Conservation (phyloP, 2,888 invertebrate species). For the Onchidella celtica region DNA sequence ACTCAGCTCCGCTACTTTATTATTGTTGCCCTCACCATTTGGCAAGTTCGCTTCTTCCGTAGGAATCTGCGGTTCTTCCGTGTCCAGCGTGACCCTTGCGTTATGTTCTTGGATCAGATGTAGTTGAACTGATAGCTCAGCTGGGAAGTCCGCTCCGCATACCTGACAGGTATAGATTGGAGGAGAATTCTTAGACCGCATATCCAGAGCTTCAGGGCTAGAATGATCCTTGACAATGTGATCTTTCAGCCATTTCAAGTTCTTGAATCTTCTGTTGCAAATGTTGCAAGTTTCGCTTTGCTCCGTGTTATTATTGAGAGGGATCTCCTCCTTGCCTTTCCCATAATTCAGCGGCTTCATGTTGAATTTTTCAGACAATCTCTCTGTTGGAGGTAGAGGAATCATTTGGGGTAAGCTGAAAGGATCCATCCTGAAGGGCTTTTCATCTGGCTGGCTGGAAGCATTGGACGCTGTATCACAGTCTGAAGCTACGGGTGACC, state of each 20-base stretch:
- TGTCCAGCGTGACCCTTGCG: constrained; percentile 73
- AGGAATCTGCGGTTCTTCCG: constrained; percentile 57
- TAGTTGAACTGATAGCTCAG: constrained; percentile 80
- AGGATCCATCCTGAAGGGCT: constrained; percentile 39
- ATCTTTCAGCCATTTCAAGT: constrained; percentile 67
- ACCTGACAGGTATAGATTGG: constrained; percentile 72
- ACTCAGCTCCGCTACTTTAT: constrained; percentile 42
- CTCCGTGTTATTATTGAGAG: constrained; percentile 56
- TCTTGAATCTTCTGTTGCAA: constrained; percentile 71
- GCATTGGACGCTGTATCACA: constrained; percentile 71
- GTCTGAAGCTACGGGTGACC: constrained; percentile 69
- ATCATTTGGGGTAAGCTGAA: constrained; percentile 49
- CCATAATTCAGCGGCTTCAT: constrained; percentile 18
- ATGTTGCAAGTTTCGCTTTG: constrained; percentile 69
- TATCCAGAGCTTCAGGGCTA: constrained; percentile 60
- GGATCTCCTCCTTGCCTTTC: constrained; percentile 45
- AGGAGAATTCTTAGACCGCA: constrained; percentile 43
- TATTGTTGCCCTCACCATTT: constrained; percentile 32
- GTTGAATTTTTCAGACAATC: constrained; percentile 27
- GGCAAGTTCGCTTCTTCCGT: constrained; percentile 53
- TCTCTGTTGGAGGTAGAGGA: constrained; percentile 47
- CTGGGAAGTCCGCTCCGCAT: constrained; percentile 79
- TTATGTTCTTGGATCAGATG: constrained; percentile 81
- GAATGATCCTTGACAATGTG: constrained; percentile 72
- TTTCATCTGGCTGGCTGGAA: constrained; percentile 67